Conservation (phyloP, 30 jellyfish, hydroid and myxozoan species). For the Aurelia sp. region DNA sequence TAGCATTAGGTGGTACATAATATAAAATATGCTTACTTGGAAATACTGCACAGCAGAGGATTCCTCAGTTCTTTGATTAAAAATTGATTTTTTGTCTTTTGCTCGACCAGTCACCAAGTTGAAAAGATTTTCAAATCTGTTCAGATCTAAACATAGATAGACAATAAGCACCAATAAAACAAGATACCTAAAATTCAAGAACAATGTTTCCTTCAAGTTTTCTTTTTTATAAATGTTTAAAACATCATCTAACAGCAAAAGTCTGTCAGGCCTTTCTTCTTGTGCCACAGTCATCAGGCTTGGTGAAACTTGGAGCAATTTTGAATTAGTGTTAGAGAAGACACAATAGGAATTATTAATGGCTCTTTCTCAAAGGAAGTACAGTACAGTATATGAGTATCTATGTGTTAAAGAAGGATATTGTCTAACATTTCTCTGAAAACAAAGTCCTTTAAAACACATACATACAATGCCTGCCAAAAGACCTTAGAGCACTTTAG, state of each 20-base stretch:
- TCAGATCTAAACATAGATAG: constrained; percentile 36
- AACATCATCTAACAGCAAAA: neutral
- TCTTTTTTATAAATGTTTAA: neutral
- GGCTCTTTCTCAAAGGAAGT: no score
- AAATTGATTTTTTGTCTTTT: constrained; percentile 23
- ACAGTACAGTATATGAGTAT: no score
- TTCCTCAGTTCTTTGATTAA: constrained; percentile 92
- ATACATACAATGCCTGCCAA: neutral
- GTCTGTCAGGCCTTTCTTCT: no score
- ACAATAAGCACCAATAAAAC: neutral
- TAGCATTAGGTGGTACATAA: neutral
- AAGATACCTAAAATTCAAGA: neutral
- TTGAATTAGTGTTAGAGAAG: no score
- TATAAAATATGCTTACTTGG: constrained; percentile 62
- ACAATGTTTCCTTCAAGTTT: neutral
- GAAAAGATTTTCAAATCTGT: constrained; percentile 56
- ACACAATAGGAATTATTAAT: no score
- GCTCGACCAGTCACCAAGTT: constrained; percentile 41
- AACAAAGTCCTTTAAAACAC: neutral
- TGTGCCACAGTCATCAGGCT: no score
- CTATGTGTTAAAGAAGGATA: no score
- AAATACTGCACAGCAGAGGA: constrained; percentile 95
- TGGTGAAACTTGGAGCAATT: no score
- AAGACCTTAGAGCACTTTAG: no score
- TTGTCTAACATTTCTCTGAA: no score